These are phyloP conservation scores for Heterodera filipjevi DNA, from an alignment of 2,888 invertebrate genomes.

Conservation along the genomic window DNA sequence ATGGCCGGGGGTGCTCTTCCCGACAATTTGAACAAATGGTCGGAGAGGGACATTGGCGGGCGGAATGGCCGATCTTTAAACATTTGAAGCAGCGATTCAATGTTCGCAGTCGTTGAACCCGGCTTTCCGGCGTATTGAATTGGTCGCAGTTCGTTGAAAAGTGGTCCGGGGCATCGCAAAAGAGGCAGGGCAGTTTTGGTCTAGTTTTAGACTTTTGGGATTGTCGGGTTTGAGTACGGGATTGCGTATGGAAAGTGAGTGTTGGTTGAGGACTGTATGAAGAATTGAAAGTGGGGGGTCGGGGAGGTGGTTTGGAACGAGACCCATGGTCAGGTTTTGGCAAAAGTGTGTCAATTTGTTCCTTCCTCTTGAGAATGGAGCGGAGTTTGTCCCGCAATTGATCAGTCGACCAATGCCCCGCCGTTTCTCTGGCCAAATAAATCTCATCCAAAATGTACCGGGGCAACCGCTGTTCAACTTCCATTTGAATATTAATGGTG, in stretches of 20 bases:
- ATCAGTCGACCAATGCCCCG: background rate
- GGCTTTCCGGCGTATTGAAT: background rate
- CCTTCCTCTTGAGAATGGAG: background rate
- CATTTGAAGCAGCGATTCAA: background rate
- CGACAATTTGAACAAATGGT: background rate
- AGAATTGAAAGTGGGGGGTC: background rate
- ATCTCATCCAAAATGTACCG: slow-evolving; percentile 10
- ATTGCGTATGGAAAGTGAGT: background rate
- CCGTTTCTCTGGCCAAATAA: background rate
- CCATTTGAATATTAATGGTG: background rate
- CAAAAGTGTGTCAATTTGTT: background rate
- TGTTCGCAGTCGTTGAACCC: background rate
- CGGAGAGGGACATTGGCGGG: background rate
- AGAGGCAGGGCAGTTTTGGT: background rate
- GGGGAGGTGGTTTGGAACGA: background rate
- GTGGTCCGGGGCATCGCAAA: background rate
- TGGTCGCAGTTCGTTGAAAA: background rate
- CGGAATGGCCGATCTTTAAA: background rate
- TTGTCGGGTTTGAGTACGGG: background rate
- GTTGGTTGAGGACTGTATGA: background rate
- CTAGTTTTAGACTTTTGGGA: background rate
- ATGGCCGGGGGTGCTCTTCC: background rate
- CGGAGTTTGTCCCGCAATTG: background rate
- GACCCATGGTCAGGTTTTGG: too few species aligned
- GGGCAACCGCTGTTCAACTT: background rate